Percentiles rank a stretch among this genome's conserved stretches.
Conservation (phyloP, 2,888 invertebrate genomes). For the Lochmaea capreae region DNA sequence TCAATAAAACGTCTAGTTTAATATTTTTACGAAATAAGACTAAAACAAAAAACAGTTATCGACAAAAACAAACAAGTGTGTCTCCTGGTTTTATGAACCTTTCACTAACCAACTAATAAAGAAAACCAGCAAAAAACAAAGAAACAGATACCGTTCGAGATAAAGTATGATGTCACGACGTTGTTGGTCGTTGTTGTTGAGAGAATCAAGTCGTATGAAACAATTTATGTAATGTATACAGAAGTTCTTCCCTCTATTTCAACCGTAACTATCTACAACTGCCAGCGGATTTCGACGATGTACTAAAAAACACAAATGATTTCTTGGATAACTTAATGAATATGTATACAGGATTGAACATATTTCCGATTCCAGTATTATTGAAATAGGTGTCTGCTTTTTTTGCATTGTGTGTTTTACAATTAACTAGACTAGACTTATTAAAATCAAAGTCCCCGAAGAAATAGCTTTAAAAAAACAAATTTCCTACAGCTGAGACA, state of each 20-base stretch:
- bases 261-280: slow-evolving; percentile 33
- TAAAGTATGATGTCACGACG: slow-evolving; percentile 41
- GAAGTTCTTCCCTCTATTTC: slow-evolving; percentile 36
- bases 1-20: too few relatives aligned
- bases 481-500: too few relatives aligned
- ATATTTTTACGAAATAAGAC: background rate
- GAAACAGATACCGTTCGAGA: slow-evolving; percentile 30
- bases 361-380: background rate
- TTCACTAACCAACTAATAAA: slow-evolving; percentile 15
- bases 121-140: background rate
- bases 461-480: too few relatives aligned
- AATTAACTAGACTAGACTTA: too few relatives aligned
- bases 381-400: too few relatives aligned
- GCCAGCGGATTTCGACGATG: slow-evolving; percentile 31
- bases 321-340: slow-evolving; percentile 24
- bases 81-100: slow-evolving; percentile 18
- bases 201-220: slow-evolving; percentile 39
- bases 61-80: too few relatives aligned
- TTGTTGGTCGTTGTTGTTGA: slow-evolving; percentile 34
- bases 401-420: too few relatives aligned
- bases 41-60: slow-evolving; percentile 1
- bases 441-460: too few relatives aligned
- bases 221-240: slow-evolving; percentile 44
- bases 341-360: slow-evolving; percentile 27
- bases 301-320: slow-evolving; percentile 25